Evolutionary conservation across 2,888 invertebrate genomes (phyloP).

Genomic region (Eilema depressum): DNA sequence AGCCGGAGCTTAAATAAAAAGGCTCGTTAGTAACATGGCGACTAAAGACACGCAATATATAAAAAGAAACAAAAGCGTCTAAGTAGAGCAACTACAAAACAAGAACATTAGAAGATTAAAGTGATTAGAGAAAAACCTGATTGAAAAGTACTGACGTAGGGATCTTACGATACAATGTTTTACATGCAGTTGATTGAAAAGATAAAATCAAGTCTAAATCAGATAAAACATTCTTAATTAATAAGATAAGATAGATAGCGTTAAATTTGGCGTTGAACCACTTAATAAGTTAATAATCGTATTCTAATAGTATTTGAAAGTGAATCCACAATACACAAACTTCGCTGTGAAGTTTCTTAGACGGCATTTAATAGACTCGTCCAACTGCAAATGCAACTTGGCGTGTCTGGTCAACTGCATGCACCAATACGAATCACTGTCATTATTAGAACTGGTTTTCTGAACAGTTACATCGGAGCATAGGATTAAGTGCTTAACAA

Average conservation of each 20-base stretch:
- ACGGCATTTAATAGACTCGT: neutral
- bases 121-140: constrained; percentile 12
- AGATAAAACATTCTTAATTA: neutral
- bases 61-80: neutral
- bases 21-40: too few species aligned
- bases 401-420: constrained; percentile 43
- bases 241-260: neutral
- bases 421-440: constrained; percentile 60
- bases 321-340: neutral
- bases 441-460: constrained; percentile 62
- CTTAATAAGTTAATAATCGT: neutral
- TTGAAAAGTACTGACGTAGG: constrained; percentile 9
- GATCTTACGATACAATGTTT: constrained; percentile 1
- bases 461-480: constrained; percentile 65
- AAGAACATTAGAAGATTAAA: constrained; percentile 5
- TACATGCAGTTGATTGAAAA: constrained; percentile 5
- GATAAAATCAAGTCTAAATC: neutral
- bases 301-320: neutral
- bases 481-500: constrained; percentile 73
- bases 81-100: neutral
- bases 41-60: neutral
- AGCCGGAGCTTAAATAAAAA: neutral
- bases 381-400: constrained; percentile 35
- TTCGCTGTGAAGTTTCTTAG: neutral
- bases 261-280: neutral